Evolutionary conservation across 2,888 invertebrate genomes (phyloP), one percentile per base, ranked within the genome.

Genomic region (Philonicus albiceps): DNA sequence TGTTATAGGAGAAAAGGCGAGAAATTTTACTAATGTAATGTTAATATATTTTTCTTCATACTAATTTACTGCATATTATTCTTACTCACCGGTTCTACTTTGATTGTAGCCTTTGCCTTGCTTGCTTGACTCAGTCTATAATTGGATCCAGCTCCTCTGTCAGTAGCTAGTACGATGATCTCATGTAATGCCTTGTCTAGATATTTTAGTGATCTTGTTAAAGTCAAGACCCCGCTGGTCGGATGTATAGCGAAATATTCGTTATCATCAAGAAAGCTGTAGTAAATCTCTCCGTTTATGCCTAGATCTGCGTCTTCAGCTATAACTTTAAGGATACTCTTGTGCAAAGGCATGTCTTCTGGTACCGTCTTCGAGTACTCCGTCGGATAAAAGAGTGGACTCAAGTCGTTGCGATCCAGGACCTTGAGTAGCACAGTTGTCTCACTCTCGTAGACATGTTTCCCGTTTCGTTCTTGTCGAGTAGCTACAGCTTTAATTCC

Each of bases 281-380:
- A 99, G 93, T 99, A 99, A 89, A 99, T 97, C 93, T 99, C 98
- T 0, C 98, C 98, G 92, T 99, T 99, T 89, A 97, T 94, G 2
- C 99, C 99, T 49, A 97, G 93, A 92, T 99, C 99, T 3, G 99
- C 98, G 93, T 99, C 99, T 90, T 98, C 98, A 0, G 99, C 99
- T 49, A 95, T 93, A 83, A 97, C 96, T 90, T 94, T 95, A 53
- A 96, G 93, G 87, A 98, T 94, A 91, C 96, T 97, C 86, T 95
- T 94, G 92, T 98, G 97, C 87, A 97, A 93, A 13, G 97, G 95
- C 87, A 96, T 95, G 91, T 98, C 98, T 92, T 98, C 98, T 30
- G 96, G 95, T 72, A 99, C 95, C n/a, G 95, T 95, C 76, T 95
- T 96, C 90, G 96, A 96, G 93, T 99, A 99, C 89, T 96, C 96